Conservation (phyloP, 2,888 invertebrate genomes). For the Eristalis intricaria region DNA sequence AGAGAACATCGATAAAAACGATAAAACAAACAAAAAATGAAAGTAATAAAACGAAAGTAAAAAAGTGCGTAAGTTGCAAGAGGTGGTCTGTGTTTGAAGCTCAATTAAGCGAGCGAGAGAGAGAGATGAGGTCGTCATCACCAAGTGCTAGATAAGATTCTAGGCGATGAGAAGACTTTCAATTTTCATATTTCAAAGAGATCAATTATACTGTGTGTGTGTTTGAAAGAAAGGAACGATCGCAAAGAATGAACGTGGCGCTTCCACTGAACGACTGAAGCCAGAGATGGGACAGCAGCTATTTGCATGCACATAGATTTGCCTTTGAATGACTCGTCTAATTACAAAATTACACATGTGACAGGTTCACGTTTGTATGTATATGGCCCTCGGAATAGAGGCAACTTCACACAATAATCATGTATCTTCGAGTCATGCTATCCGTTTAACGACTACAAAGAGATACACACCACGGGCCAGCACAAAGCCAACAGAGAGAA, state of each 20-base stretch:
- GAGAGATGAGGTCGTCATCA: background rate
- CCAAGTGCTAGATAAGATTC: background rate
- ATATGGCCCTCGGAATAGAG: background rate
- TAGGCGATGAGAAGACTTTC: conserved; percentile 24
- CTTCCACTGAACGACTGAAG: background rate
- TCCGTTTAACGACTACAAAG: conserved; percentile 23
- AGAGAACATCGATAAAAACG: background rate
- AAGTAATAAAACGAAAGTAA: conserved; percentile 64
- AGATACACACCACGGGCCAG: background rate
- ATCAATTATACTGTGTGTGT: background rate
- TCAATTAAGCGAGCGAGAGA: no score
- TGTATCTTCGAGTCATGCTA: conserved; percentile 39
- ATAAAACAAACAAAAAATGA: conserved; percentile 48
- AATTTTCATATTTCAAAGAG: conserved; percentile 22
- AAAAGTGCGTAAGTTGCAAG: conserved; percentile 45
- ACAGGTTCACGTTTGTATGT: conserved; percentile 10
- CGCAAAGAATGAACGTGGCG: background rate
- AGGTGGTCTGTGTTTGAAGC: conserved; percentile 21
- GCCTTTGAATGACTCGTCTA: conserved; percentile 16
- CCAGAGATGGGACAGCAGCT: background rate
- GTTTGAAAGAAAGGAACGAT: background rate
- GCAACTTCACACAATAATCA: conserved; percentile 1
- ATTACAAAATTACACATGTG: conserved; percentile 55
- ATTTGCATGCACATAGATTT: background rate
- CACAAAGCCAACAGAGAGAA: conserved; percentile 18